Evolutionary conservation across 2,113 vertebrate genomes (phyloP).

Genomic region (Antechinus flavipes): DNA sequence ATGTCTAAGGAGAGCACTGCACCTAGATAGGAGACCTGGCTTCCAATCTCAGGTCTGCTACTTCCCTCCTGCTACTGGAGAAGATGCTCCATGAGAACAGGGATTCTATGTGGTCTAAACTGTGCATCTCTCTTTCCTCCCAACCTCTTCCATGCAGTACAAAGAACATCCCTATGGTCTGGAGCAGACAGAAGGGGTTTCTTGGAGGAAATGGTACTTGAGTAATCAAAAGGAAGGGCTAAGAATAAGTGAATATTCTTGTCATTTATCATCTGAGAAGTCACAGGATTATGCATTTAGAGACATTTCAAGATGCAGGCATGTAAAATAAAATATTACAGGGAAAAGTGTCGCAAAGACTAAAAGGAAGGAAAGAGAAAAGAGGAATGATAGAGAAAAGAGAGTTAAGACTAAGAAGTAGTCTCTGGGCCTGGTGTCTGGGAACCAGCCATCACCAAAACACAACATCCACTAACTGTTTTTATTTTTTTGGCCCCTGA

Average conservation of each 20-base stretch:
- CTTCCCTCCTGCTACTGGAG: neutral
- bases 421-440: too few species aligned
- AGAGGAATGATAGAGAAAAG: neutral
- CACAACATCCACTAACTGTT: neutral
- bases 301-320: neutral
- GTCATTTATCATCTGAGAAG: neutral
- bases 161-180: neutral
- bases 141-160: neutral
- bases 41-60: neutral
- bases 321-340: neutral
- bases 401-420: neutral
- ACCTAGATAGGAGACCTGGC: neutral
- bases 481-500: neutral
- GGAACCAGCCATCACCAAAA: neutral
- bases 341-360: neutral
- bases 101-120: neutral
- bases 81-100: neutral
- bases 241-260: neutral
- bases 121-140: neutral
- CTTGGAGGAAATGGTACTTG: neutral
- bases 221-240: neutral
- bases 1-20: neutral
- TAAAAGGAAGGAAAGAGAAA: neutral
- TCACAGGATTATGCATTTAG: neutral
- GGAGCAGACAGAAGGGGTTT: fast-evolving